Conservation (phyloP, 2,797 vertebrate species). For the Peromyscus nudipes region DNA sequence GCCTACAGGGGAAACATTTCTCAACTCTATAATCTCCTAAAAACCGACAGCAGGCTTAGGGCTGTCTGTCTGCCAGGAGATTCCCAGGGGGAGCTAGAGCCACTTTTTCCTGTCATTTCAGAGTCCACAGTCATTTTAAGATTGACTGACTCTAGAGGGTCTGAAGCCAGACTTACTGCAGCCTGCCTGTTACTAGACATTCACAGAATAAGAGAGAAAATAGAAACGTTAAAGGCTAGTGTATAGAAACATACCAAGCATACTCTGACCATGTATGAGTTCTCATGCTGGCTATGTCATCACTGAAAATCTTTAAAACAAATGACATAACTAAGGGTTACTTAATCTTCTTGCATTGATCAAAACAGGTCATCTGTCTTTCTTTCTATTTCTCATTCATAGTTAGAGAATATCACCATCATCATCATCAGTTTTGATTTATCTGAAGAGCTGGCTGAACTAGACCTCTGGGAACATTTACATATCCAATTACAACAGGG, state of each 20-base stretch:
- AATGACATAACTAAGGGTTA: not conserved
- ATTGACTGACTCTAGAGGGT: constrained; percentile 62
- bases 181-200: not conserved
- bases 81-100: constrained; percentile 14
- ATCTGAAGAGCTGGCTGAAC: constrained; percentile 67
- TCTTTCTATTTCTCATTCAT: constrained; percentile 45
- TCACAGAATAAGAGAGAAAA: constrained; percentile 44
- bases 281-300: not conserved
- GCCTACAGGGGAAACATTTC: constrained; percentile 64
- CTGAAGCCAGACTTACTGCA: constrained; percentile 24
- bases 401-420: constrained; percentile 42
- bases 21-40: constrained; percentile 61
- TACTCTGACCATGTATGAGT: not conserved
- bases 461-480: constrained; percentile 75
- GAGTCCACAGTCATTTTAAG: constrained; percentile 65
- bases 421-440: constrained; percentile 70
- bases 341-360: constrained; percentile 27
- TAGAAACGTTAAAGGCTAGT: constrained; percentile 50
- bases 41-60: constrained; percentile 69
- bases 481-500: constrained; percentile 72
- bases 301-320: constrained; percentile 44
- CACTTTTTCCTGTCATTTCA: constrained; percentile 63
- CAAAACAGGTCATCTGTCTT: constrained; percentile 50
- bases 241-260: not conserved
- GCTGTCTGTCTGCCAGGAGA: constrained; percentile 55